A percentile compares a stretch with the other conserved stretches of the same genome.
Evolutionary conservation across 2,113 vertebrate genomes (phyloP).

Genomic region (Atrichornis clamosus): DNA sequence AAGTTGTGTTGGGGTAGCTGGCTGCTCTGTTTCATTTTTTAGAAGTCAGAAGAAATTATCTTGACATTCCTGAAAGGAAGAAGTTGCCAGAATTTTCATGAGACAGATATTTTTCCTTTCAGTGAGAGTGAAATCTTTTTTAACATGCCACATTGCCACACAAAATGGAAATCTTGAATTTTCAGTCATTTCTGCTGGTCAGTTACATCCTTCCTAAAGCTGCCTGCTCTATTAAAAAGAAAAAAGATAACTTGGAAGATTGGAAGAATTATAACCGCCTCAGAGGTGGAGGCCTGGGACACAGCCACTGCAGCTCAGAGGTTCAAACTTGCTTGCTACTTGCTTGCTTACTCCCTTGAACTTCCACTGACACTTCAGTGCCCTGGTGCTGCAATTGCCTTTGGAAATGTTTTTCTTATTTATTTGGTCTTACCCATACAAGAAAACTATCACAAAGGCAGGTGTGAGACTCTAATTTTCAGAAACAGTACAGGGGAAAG

Average conservation of each 20-base stretch:
- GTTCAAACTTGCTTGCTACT: background rate
- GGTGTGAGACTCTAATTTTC: background rate
- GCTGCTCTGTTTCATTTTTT: slow-evolving; percentile 49
- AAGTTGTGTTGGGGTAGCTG: slow-evolving; percentile 37
- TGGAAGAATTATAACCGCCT: background rate
- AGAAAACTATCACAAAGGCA: background rate
- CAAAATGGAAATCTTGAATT: slow-evolving; percentile 33
- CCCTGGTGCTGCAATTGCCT: background rate
- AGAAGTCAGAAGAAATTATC: slow-evolving; percentile 59
- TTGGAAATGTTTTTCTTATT: background rate
- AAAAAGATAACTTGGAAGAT: background rate
- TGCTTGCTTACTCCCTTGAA: background rate
- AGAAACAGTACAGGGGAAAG: background rate
- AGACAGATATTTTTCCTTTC: slow-evolving; percentile 37
- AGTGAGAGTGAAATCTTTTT: slow-evolving; percentile 10
- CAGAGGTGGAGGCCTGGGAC: background rate
- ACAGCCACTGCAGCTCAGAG: background rate
- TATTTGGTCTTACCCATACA: background rate
- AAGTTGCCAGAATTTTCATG: slow-evolving; percentile 34
- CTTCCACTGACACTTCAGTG: background rate
- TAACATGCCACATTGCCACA: background rate
- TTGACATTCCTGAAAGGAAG: slow-evolving; percentile 37
- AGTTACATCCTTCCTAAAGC: slow-evolving; percentile 1
- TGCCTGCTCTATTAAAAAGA: background rate
- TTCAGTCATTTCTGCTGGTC: background rate